Evolutionary conservation across 2,797 vertebrate species (phyloP).

Genomic region (Enteromius thamalakanensis): DNA sequence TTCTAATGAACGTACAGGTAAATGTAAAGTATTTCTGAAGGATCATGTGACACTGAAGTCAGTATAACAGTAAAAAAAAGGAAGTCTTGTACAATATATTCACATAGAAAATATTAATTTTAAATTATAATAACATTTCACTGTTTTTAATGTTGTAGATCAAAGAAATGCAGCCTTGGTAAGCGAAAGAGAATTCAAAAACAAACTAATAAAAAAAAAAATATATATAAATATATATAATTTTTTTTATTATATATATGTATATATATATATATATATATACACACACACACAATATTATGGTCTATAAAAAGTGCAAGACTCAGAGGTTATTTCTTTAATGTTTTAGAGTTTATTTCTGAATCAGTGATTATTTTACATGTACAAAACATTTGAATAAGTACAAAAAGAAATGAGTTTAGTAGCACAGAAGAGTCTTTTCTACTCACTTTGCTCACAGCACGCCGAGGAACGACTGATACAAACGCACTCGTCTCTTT

Average conservation of each 20-base stretch:
- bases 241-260: too few relatives aligned
- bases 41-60: not conserved
- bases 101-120: not conserved
- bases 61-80: too few relatives aligned
- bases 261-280: not conserved
- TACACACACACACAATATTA: not conserved
- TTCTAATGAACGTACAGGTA: too few relatives aligned
- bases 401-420: not conserved
- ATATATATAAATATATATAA: too few relatives aligned
- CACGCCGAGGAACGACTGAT: not conserved
- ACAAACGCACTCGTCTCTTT: not conserved
- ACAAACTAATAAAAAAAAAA: too few relatives aligned
- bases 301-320: not conserved
- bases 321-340: not conserved
- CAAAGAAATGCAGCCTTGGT: not conserved
- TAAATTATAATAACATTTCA: not conserved
- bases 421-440: constrained; percentile 11
- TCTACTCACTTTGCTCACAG: not conserved
- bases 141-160: not conserved
- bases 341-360: constrained; percentile 15
- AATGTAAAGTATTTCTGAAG: not conserved
- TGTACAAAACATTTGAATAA: constrained; percentile 1
- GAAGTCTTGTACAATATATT: not conserved
- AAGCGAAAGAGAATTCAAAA: too few relatives aligned
- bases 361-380: not conserved